Evolutionary conservation across 2,797 vertebrate genomes (phyloP).

Genomic region (Australoheros facetus): DNA sequence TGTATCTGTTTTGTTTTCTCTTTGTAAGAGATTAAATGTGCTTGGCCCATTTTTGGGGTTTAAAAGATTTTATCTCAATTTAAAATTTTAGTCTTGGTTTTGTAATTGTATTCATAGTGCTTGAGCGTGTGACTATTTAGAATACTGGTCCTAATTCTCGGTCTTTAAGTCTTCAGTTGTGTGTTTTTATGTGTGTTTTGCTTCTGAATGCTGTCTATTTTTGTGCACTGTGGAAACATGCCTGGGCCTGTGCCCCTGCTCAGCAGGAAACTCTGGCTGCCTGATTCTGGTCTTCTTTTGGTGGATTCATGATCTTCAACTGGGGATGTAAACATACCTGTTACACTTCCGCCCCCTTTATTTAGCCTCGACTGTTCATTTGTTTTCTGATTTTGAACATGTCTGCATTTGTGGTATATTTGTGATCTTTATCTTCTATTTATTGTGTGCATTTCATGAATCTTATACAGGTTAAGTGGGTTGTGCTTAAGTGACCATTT

Average conservation of each 20-base stretch:
- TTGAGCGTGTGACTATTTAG: conserved; percentile 29
- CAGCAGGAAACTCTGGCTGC: conserved; percentile 27
- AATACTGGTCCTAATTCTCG: conserved; percentile 27
- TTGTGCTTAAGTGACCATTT: conserved; percentile 66
- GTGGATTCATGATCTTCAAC: conserved; percentile 14
- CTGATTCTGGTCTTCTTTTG: conserved; percentile 27
- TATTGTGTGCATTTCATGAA: conserved; percentile 65
- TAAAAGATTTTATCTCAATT: conserved; percentile 50
- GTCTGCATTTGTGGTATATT: conserved; percentile 48
- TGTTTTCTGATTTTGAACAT: conserved; percentile 44
- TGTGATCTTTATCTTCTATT: conserved; percentile 69
- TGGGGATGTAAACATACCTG: conserved; percentile 27
- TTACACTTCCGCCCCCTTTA: conserved; percentile 20
- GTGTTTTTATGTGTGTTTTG: conserved; percentile 8
- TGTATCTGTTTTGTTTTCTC: conserved; percentile 62
- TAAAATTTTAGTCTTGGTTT: conserved; percentile 43
- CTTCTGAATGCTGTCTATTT: conserved; percentile 46
- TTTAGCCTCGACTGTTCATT: conserved; percentile 36
- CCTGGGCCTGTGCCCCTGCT: conserved; percentile 42
- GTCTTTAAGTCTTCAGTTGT: conserved; percentile 26
- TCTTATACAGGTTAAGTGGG: conserved; percentile 60
- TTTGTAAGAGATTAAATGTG: conserved; percentile 79
- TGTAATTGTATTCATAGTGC: conserved; percentile 37
- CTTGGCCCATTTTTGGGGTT: conserved; percentile 74
- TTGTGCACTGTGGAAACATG: conserved; percentile 37